phyloP scores from a whole-genome alignment of 1,140 invertebrate genomes.

The Drosophila asahinai region DNA sequence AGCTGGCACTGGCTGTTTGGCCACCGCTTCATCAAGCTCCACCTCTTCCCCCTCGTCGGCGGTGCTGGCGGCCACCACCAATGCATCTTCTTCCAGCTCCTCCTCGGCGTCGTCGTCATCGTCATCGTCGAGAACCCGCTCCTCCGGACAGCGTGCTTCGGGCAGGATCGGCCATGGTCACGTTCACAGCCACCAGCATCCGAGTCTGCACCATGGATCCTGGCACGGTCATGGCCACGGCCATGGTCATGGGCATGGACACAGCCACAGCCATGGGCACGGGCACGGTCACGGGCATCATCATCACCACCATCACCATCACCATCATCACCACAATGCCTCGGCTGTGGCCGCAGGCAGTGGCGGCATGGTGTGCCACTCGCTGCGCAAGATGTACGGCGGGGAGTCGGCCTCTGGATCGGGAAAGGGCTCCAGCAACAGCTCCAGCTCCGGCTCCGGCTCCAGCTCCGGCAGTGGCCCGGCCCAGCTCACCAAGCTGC shows the following conservation, averaged over 20 bases:
- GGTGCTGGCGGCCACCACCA: constrained; percentile 1
- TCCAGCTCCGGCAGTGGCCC: constrained; percentile 7
- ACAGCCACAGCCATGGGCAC: constrained; percentile 47
- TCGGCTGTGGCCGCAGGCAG: constrained; percentile 57
- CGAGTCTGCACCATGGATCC: constrained; percentile 50
- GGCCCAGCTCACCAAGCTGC: constrained; percentile 72
- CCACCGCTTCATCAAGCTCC: neutral
- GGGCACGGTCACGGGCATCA: constrained; percentile 58
- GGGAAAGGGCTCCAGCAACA: neutral
- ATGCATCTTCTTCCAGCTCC: constrained; percentile 3
- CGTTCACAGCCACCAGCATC: constrained; percentile 77
- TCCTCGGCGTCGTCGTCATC: constrained; percentile 3
- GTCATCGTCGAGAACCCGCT: constrained; percentile 48
- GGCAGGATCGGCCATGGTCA: constrained; percentile 61
- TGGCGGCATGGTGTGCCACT: constrained; percentile 33
- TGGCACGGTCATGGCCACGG: constrained; percentile 50
- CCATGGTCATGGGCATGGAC: constrained; percentile 50
- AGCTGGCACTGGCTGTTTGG: constrained; percentile 31
- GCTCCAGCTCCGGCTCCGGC: neutral
- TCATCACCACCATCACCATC: constrained; percentile 61
- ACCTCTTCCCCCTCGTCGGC: constrained; percentile 3
- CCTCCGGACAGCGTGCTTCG: constrained; percentile 41
- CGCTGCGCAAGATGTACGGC: constrained; percentile 44
- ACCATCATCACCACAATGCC: constrained; percentile 53
- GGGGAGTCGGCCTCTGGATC: constrained; percentile 13